Base-by-base conservation (phyloP, 2,113 vertebrate species). In the Rallus limicola region DNA sequence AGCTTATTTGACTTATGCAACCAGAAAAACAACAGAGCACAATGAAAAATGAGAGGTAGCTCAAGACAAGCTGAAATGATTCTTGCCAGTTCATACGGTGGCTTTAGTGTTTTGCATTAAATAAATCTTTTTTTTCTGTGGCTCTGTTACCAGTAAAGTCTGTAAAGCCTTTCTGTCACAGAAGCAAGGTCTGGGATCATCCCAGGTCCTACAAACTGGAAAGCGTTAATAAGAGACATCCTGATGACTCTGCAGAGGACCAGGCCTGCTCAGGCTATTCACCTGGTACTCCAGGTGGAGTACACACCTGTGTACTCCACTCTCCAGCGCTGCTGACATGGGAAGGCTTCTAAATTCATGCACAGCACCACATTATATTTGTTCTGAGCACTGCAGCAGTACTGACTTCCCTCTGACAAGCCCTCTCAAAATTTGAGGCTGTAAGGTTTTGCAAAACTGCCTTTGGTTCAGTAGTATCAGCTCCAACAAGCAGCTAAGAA, bases 21-120 rank as follows among this genome's bases (percentile, higher is more conserved):
- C 36, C 23, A 68, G 68, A 81, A 94, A 87, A 92, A 53, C 59
- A 90, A 74, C 26, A 84, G 65, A 55, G 26, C 36, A 40, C 62
- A 85, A 76, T 85, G 50, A 91, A 90, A 95, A 91, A 85, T 29
- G n/a, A 87, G 62, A 87, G 23, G 19, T 40, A 95, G 36, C 62
- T 93, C 38, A 71, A 81, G 44, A 80, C 75, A 75, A 76, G 70
- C 29, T 75, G 44, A 93, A 82, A 80, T 80, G 16, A 64, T n/a
- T 94, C 84, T 72, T 75, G 33, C 17, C 69, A 82, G 53, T 91
- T 82, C 68, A 53, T 65, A 36, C 0, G 4, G 53, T 79, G 53
- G 21, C 25, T 80, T 20, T 71, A 58, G 38, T 23, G 6, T 60
- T 92, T 69, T 76, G 33, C 44, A 29, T 95, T 92, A 69, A 94